Evolutionary conservation across 2,113 vertebrate species (phyloP).

Genomic region (Psittacus erithacus): DNA sequence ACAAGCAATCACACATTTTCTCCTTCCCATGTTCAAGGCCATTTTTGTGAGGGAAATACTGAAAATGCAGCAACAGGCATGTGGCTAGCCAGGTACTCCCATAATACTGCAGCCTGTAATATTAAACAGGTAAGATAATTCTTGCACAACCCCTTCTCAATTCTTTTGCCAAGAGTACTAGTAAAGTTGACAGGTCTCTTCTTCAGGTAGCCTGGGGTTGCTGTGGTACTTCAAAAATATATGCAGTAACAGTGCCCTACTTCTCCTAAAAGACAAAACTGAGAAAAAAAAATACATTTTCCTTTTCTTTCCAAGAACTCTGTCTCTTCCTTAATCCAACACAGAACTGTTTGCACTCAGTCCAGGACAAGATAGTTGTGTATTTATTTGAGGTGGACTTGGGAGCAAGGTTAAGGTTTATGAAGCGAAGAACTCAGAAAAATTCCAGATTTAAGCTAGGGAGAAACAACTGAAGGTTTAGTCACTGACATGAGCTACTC

Average conservation of each 20-base stretch:
- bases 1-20: not conserved
- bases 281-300: not conserved
- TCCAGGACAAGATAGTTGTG: not conserved
- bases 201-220: not conserved
- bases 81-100: not conserved
- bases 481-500: not conserved
- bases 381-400: not conserved
- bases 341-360: not conserved
- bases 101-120: not conserved
- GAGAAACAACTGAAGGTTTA: not conserved
- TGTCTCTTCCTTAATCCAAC: not conserved
- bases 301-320: not conserved
- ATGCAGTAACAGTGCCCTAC: not conserved
- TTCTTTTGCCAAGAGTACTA: not conserved
- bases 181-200: not conserved
- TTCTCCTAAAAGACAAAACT: not conserved
- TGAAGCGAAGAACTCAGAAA: not conserved
- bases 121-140: not conserved
- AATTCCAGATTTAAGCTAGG: not conserved
- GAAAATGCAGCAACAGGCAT: not conserved
- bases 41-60: not conserved
- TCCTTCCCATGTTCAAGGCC: not conserved
- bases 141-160: not conserved
- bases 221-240: not conserved
- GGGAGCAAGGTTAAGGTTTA: not conserved